A percentile compares a stretch with the other conserved stretches of the same genome.
Conservation (phyloP, 1,140 invertebrate species). For the Odontomachus brunneus region DNA sequence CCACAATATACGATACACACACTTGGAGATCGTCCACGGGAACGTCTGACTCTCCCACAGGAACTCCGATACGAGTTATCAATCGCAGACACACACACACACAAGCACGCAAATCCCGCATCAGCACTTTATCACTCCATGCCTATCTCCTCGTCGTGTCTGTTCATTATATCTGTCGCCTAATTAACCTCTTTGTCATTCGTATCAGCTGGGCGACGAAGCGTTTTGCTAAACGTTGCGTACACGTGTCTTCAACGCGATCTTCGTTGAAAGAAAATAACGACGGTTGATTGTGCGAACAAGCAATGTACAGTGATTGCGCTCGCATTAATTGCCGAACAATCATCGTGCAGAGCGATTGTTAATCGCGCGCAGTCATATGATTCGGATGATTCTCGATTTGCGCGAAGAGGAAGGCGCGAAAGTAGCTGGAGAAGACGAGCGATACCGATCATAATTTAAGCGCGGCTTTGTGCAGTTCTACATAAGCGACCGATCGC, state of each 20-base stretch:
- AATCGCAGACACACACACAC: background rate
- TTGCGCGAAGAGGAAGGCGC: constrained; percentile 6
- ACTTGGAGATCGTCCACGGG: background rate
- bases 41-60: background rate
- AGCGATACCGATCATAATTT: constrained; percentile 61
- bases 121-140: constrained; percentile 16
- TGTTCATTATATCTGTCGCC: constrained; percentile 62
- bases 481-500: constrained; percentile 41
- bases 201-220: constrained; percentile 50
- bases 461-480: constrained; percentile 64
- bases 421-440: constrained; percentile 51
- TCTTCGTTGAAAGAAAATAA: constrained; percentile 50
- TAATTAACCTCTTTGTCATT: constrained; percentile 60
- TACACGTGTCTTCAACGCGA: constrained; percentile 35
- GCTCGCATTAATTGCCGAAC: constrained; percentile 29
- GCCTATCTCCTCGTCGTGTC: constrained; percentile 46
- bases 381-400: background rate
- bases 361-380: background rate
- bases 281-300: constrained; percentile 60
- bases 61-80: background rate
- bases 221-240: constrained; percentile 45
- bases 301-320: constrained; percentile 28
- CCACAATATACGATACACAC: constrained; percentile 2
- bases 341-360: constrained; percentile 26
- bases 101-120: background rate